phyloP scores from a whole-genome alignment of 2,113 vertebrate species.

The Sitta europaea region DNA sequence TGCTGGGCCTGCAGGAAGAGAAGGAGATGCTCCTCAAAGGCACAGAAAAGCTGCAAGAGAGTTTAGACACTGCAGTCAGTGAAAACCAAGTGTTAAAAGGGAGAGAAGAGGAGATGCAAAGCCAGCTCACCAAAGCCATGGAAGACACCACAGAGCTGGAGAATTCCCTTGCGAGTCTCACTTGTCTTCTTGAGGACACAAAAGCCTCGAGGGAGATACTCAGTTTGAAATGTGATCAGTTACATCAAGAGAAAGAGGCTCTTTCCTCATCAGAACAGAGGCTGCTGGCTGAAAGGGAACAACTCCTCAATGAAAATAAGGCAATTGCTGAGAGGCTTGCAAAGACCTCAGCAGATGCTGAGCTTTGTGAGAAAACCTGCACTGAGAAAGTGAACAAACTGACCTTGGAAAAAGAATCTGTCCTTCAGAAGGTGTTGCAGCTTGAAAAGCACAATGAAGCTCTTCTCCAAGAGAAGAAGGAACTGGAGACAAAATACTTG shows the following conservation, averaged over 20 bases:
- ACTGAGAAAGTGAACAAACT: slow-evolving; percentile 60
- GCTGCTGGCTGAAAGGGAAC: slow-evolving; percentile 76
- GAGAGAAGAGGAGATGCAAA: slow-evolving; percentile 63
- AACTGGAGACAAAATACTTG: slow-evolving; percentile 70
- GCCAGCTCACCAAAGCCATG: slow-evolving; percentile 56
- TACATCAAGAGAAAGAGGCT: slow-evolving; percentile 85
- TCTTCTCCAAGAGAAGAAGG: slow-evolving; percentile 78
- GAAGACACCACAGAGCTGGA: slow-evolving; percentile 75
- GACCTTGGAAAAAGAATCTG: slow-evolving; percentile 74
- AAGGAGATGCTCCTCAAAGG: slow-evolving; percentile 71
- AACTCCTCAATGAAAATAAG: slow-evolving; percentile 74
- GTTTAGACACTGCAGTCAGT: slow-evolving; percentile 45
- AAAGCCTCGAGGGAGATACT: slow-evolving; percentile 79
- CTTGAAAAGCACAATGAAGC: slow-evolving; percentile 72
- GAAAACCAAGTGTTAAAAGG: slow-evolving; percentile 69
- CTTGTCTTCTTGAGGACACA: slow-evolving; percentile 79
- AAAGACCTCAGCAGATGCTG: slow-evolving; percentile 53
- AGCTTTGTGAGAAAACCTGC: slow-evolving; percentile 47
- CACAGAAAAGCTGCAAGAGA: slow-evolving; percentile 58
- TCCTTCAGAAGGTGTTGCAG: slow-evolving; percentile 58
- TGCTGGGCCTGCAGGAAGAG: slow-evolving; percentile 71
- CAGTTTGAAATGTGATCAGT: slow-evolving; percentile 75
- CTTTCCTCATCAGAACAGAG: slow-evolving; percentile 74
- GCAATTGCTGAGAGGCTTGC: slow-evolving; percentile 71
- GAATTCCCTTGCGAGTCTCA: slow-evolving; percentile 73